Evolutionary conservation across 2,113 vertebrate genomes (phyloP).

Genomic region (Onychorhynchus coronatus): DNA sequence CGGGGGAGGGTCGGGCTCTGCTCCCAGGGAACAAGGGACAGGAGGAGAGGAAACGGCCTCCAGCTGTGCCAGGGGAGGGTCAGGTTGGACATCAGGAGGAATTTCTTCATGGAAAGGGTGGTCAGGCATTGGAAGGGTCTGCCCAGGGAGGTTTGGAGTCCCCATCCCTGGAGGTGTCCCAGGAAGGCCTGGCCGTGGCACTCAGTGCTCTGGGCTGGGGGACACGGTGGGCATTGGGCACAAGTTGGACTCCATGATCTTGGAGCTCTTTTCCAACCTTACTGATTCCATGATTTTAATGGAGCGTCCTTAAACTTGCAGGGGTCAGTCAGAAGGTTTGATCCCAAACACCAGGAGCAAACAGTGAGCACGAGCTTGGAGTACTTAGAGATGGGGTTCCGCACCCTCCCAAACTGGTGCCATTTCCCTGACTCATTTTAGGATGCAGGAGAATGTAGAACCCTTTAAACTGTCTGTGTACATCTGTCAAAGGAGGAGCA

Average conservation of each 20-base stretch:
- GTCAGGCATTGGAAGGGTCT: neutral
- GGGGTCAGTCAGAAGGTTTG: neutral
- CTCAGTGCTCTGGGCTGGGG: neutral
- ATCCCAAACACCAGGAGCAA: neutral
- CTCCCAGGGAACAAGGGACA: neutral
- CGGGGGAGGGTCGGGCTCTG: neutral
- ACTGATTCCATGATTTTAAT: neutral
- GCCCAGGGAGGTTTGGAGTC: neutral
- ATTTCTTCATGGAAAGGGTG: neutral
- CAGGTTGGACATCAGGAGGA: neutral
- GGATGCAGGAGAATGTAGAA: neutral
- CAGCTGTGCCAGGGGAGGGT: neutral
- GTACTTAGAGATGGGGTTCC: neutral
- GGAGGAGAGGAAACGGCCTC: neutral
- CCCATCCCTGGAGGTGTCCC: neutral
- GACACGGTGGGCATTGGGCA: fast-evolving
- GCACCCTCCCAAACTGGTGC: neutral
- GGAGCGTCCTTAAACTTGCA: neutral
- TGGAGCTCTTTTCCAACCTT: neutral
- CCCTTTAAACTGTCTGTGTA: neutral
- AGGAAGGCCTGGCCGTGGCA: fast-evolving
- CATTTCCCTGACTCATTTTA: neutral
- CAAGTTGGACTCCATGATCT: fast-evolving
- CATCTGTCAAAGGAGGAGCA: neutral
- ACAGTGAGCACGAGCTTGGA: neutral